Evolutionary conservation across 2,113 vertebrate species (phyloP).

Genomic region (Dissostichus mawsoni): DNA sequence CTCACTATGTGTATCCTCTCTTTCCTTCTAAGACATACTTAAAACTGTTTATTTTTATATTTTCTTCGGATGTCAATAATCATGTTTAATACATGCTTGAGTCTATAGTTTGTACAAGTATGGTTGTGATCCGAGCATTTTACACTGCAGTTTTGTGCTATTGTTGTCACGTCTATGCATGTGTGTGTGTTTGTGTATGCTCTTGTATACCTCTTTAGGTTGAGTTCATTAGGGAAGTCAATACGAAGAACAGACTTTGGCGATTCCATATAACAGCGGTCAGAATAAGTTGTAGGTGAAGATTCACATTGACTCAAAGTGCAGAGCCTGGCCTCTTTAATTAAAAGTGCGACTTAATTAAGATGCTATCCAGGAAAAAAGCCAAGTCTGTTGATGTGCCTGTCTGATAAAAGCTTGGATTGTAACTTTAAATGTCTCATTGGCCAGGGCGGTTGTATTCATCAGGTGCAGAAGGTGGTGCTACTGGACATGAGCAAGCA

Average conservation of each 20-base stretch:
- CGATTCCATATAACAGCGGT: slow-evolving; percentile 48
- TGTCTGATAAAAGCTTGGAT: slow-evolving; percentile 19
- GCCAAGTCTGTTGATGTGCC: slow-evolving; percentile 17
- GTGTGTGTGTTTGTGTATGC: slow-evolving; percentile 6
- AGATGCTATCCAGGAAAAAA: slow-evolving; percentile 60
- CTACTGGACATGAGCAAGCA: background rate
- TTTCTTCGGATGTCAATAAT: background rate
- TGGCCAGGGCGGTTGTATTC: background rate
- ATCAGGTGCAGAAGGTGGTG: background rate
- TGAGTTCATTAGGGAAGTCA: slow-evolving; percentile 39
- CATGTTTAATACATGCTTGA: background rate
- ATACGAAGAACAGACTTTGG: slow-evolving; percentile 41
- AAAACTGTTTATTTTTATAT: background rate
- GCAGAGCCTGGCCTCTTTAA: slow-evolving; percentile 45
- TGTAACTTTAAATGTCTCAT: slow-evolving; percentile 1
- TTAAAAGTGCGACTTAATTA: slow-evolving; percentile 68
- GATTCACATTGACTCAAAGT: slow-evolving; percentile 54
- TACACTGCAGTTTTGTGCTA: background rate
- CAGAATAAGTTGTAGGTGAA: slow-evolving; percentile 34
- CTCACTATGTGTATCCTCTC: background rate
- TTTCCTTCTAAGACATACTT: background rate
- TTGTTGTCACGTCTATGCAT: background rate
- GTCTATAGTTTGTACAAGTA: background rate
- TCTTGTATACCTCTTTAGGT: background rate
- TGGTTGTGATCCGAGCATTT: too few species aligned